Conservation (phyloP, 64 coral and sea anemone genomes). For the Stichodactyla mertensii region DNA sequence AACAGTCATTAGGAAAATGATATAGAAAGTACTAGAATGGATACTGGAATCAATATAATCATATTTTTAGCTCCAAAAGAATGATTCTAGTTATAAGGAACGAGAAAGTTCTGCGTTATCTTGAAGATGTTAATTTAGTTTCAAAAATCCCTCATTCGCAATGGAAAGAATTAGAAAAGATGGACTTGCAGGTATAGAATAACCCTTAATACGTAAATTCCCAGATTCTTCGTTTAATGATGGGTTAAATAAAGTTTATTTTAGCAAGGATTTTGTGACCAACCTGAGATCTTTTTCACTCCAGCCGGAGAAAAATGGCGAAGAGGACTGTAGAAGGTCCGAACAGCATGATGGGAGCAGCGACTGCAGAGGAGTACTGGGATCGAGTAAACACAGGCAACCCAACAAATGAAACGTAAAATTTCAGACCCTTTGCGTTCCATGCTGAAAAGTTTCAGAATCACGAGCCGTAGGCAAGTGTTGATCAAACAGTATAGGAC, state of each 20-base stretch:
- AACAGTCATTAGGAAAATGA: not conserved
- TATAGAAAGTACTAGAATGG: not conserved
- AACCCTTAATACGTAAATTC: not conserved
- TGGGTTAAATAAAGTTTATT: slow-evolving; percentile 10
- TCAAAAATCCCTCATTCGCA: not conserved
- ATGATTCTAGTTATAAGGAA: not conserved
- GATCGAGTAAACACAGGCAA: not conserved
- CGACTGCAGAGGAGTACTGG: not conserved
- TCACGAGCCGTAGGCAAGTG: too few species aligned
- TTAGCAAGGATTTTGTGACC: slow-evolving; percentile 36
- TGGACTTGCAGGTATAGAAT: not conserved
- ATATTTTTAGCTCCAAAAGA: not conserved
- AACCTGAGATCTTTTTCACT: slow-evolving; percentile 41
- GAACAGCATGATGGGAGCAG: slow-evolving; percentile 39
- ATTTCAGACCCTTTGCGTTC: not conserved
- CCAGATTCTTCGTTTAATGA: not conserved
- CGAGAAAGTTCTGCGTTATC: not conserved
- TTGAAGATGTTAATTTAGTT: not conserved
- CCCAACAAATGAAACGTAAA: not conserved
- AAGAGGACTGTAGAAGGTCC: slow-evolving; percentile 46
- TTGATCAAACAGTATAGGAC: too few species aligned
- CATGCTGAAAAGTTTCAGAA: too few species aligned
- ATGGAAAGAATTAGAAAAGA: not conserved
- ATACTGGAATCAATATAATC: not conserved
- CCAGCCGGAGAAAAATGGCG: slow-evolving; percentile 75